These are phyloP conservation scores for Saguinus midas DNA, from an alignment of 2,113 vertebrate species.

Conservation along the genomic window DNA sequence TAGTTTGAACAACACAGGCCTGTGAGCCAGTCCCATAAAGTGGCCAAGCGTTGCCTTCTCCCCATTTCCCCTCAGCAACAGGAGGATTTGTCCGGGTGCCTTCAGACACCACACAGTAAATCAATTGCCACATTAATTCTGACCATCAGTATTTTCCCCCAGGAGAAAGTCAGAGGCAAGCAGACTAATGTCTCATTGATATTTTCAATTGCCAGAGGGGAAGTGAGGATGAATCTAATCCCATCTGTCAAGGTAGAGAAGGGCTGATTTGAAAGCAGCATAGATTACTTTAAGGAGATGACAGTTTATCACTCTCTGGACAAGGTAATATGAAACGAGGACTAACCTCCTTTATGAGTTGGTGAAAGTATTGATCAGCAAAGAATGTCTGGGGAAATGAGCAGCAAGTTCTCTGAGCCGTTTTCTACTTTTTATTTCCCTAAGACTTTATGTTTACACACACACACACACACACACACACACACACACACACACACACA, in stretches of 20 bases:
- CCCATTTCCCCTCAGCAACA: neutral
- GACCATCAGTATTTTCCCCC: slow-evolving; percentile 33
- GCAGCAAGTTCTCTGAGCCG: neutral
- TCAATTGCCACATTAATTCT: slow-evolving; percentile 64
- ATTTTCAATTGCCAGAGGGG: slow-evolving; percentile 49
- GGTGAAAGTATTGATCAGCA: neutral
- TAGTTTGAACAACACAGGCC: neutral
- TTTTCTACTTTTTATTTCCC: neutral
- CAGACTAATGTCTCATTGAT: slow-evolving; percentile 66
- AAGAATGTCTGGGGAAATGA: neutral
- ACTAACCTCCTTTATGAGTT: neutral
- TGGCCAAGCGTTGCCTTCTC: neutral
- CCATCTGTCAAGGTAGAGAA: slow-evolving; percentile 47
- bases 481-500: neutral
- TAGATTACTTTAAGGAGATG: slow-evolving; percentile 47
- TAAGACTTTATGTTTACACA: neutral
- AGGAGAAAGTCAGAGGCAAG: slow-evolving; percentile 41
- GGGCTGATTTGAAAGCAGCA: neutral
- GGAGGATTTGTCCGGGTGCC: neutral
- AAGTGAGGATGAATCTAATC: neutral
- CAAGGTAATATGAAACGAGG: slow-evolving; percentile 8
- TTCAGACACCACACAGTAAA: slow-evolving; percentile 33
- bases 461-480: neutral
- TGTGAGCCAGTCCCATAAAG: neutral
- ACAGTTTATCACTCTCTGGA: slow-evolving; percentile 54